Conservation (phyloP, 2,113 vertebrate genomes). For the Lethenteron camtschaticum region DNA sequence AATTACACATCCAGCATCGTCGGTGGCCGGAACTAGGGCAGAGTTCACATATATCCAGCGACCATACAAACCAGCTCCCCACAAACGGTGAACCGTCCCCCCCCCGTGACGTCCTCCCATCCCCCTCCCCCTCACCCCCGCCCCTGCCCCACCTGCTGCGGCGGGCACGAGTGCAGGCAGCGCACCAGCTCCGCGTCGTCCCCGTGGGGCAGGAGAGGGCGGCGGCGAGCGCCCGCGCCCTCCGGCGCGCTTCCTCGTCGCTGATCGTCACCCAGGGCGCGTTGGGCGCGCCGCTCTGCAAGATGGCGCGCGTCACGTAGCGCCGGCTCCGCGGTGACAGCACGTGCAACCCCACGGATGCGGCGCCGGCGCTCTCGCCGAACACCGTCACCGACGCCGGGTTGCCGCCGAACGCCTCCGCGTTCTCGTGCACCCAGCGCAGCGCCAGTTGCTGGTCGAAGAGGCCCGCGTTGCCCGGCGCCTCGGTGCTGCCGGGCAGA, state of each 20-base stretch:
- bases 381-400: constrained; percentile 55
- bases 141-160: constrained; percentile 25
- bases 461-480: constrained; percentile 57
- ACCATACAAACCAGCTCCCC: no score
- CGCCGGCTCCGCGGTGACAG: constrained; percentile 40
- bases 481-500: constrained; percentile 47
- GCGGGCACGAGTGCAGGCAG: constrained; percentile 33
- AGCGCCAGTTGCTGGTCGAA: constrained; percentile 59
- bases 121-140: no score
- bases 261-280: constrained; percentile 52
- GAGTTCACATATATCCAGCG: no score
- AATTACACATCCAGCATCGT: no score
- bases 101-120: no score
- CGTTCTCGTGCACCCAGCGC: constrained; percentile 54
- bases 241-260: constrained; percentile 36
- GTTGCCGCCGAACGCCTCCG: constrained; percentile 51
- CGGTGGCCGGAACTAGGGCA: no score
- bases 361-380: constrained; percentile 60
- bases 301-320: constrained; percentile 44
- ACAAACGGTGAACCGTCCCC: no score
- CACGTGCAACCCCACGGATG: constrained; percentile 51
- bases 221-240: constrained; percentile 33
- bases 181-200: constrained; percentile 40
- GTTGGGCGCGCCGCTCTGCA: constrained; percentile 60
- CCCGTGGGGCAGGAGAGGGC: constrained; percentile 33